Evolutionary conservation across 1,140 invertebrate species (phyloP), one percentile per base, ranked within the genome.

Genomic region (Drosophila lacertosa): DNA sequence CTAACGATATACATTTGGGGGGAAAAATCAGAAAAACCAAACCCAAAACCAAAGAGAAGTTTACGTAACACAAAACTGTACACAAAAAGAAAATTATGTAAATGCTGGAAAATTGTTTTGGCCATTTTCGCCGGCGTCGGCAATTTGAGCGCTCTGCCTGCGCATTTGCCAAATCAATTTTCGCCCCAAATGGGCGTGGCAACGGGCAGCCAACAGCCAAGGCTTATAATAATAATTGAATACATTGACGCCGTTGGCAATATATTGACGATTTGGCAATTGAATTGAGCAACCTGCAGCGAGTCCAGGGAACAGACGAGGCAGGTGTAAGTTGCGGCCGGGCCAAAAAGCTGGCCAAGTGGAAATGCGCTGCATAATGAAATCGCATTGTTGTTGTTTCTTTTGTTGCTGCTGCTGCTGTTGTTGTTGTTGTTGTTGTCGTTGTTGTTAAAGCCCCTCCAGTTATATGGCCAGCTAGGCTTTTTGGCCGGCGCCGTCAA

Each of bases 201-300:
- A 53, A 55, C 57, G 62, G 53, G 57, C 11, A 53, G 53, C 54
- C 60, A n/a, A 39, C 40, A 57, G 39, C 64, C 29, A 51, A 55
- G 62, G 74, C 82, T 88, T 86, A 88, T 86, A 88, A 86, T 86
- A 86, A 86, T 86, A 86, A 88, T 86, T 86, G 81, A 86, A 86
- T 88, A 77, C 74, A 74, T 77, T 82, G 69, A 26, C 39, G 54
- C 47, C 54, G 63, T 26, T 47, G 29, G 62, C 39, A 58, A 42
- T 15, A 59, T 53, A 48, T 67, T 44, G 63, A 72, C 69, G 58
- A 72, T 59, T 67, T 67, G 47, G 55, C 69, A 68, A 67, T 72
- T 72, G 55, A 72, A 67, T 72, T 60, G 71, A 57, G 45, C 37
- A 47, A 6, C 24, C 26, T 22, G 13, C 37, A 40, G 32, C 35